A percentile compares a stretch with the other conserved stretches of the same genome.
Evolutionary conservation across 2,797 vertebrate species (phyloP).

Genomic region (Notamacropus eugenii): DNA sequence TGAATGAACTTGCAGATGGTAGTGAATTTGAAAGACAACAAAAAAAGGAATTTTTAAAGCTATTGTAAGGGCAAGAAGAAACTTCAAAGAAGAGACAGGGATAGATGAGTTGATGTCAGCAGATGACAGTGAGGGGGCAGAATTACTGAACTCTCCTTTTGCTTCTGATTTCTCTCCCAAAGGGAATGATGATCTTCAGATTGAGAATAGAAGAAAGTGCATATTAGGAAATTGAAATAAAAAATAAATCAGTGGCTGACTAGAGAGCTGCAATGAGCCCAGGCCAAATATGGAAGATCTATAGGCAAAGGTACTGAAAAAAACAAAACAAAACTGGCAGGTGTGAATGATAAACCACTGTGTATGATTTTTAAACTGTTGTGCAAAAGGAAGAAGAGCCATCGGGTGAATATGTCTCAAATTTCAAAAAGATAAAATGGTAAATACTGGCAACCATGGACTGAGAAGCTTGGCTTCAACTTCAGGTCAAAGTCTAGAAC

Average conservation of each 20-base stretch:
- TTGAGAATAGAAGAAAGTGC: background rate
- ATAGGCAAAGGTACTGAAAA: background rate
- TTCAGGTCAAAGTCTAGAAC: background rate
- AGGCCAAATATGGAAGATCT: background rate
- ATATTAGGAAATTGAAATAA: background rate
- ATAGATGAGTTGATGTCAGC: background rate
- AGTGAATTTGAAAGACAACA: background rate
- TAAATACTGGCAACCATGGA: background rate
- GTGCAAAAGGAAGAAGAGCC: background rate
- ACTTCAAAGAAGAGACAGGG: background rate
- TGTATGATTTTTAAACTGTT: background rate
- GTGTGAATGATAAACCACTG: background rate
- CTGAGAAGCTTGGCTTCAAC: background rate
- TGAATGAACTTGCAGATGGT: background rate
- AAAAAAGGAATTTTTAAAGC: background rate
- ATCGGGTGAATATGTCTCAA: background rate
- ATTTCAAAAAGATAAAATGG: background rate
- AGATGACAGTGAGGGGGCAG: background rate
- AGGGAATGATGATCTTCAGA: background rate
- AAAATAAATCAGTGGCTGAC: background rate
- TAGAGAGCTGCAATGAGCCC: background rate
- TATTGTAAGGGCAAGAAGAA: background rate
- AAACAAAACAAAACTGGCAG: background rate
- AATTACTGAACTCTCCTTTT: background rate
- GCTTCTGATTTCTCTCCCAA: background rate